phyloP scores from a whole-genome alignment of 2,113 vertebrate genomes.

The Vidua macroura region DNA sequence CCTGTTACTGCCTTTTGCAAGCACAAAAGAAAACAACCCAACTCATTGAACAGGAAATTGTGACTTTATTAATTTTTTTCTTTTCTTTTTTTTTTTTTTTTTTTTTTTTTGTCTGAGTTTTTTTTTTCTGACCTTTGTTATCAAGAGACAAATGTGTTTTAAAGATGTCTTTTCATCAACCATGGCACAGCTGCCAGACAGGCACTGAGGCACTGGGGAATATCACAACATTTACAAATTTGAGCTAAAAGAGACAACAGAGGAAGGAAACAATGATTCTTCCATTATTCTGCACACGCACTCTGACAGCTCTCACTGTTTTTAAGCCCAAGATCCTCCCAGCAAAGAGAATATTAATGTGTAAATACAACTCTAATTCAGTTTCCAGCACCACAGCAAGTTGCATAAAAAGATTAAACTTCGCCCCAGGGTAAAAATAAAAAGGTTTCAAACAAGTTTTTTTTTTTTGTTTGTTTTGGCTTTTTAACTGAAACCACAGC shows the following conservation, averaged over 20 bases:
- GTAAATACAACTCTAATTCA: slow-evolving; percentile 17
- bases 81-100: not conserved
- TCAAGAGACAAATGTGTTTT: slow-evolving; percentile 24
- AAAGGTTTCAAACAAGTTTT: not conserved
- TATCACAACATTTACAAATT: slow-evolving; percentile 38
- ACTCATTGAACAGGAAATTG: slow-evolving; percentile 50
- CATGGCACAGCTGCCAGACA: slow-evolving; percentile 37
- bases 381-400: not conserved
- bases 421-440: not conserved
- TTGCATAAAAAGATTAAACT: not conserved
- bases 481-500: not conserved
- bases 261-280: not conserved
- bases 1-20: slow-evolving; percentile 11
- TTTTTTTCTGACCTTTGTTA: slow-evolving; percentile 19
- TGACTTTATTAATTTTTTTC: slow-evolving; percentile 38
- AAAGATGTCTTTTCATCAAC: slow-evolving; percentile 47
- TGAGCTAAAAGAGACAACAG: not conserved
- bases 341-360: not conserved
- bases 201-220: slow-evolving; percentile 26
- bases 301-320: not conserved
- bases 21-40: slow-evolving; percentile 5
- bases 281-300: not conserved
- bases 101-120: not conserved
- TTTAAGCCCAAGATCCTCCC: not conserved
- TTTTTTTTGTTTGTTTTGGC: not conserved